A percentile compares a stretch with the other conserved stretches of the same genome.
These are phyloP conservation scores for Polyommatus icarus DNA, from an alignment of 2,888 invertebrate genomes.

Conservation along the genomic window DNA sequence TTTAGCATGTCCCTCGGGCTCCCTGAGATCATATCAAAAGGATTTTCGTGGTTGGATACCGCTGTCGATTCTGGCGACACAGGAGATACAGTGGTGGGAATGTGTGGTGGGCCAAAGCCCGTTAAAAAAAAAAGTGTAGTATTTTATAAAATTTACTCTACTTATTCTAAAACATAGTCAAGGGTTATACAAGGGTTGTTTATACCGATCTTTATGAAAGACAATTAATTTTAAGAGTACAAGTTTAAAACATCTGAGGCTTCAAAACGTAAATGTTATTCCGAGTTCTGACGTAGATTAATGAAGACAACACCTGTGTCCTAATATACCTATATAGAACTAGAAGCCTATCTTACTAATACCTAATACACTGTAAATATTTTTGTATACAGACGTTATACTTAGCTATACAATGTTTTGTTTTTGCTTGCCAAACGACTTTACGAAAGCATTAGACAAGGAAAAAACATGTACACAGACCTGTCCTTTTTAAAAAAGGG, in stretches of 20 bases:
- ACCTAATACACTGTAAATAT: background rate
- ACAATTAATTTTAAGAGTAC: constrained; percentile 1
- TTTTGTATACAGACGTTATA: background rate
- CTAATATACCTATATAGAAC: background rate
- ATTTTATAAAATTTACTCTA: background rate
- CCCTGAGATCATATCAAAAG: too few relatives aligned
- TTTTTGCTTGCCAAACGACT: too few relatives aligned
- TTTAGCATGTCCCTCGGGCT: too few relatives aligned
- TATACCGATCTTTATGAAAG: background rate
- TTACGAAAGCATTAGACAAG: too few relatives aligned
- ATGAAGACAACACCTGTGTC: constrained; percentile 1
- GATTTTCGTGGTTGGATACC: too few relatives aligned
- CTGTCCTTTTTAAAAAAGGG: too few relatives aligned
- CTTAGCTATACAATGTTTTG: too few relatives aligned
- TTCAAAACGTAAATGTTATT: constrained; percentile 5
- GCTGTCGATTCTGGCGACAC: too few relatives aligned
- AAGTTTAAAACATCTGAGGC: constrained; percentile 11
- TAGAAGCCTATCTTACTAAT: background rate
- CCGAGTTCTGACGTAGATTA: background rate
- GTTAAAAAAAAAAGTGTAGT: too few relatives aligned
- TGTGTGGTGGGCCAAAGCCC: too few relatives aligned
- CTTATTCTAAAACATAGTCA: background rate
- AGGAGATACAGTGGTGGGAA: too few relatives aligned
- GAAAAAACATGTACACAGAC: too few relatives aligned
- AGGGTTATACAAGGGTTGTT: background rate